phyloP scores from a whole-genome alignment of 2,797 vertebrate genomes.

The Brotula barbata region DNA sequence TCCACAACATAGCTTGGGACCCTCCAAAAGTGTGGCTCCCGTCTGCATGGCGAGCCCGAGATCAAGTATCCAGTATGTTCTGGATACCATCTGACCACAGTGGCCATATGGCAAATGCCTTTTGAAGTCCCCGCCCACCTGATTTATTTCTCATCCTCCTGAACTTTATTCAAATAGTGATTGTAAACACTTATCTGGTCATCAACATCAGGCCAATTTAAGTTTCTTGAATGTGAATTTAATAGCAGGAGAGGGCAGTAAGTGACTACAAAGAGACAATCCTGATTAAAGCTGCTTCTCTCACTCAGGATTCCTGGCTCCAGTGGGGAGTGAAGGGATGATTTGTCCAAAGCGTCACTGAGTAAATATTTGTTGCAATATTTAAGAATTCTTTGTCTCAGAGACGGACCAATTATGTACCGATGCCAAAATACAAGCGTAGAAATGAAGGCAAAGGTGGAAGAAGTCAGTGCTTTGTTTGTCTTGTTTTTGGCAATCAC shows the following conservation, averaged over 20 bases:
- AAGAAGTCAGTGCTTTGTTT: background rate
- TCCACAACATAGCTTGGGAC: background rate
- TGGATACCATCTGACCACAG: slow-evolving; percentile 45
- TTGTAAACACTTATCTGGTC: slow-evolving; percentile 46
- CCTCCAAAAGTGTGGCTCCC: slow-evolving; percentile 20
- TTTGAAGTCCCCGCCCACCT: slow-evolving; percentile 24
- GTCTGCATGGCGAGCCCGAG: background rate
- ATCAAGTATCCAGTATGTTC: slow-evolving; percentile 34
- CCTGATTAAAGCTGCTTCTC: slow-evolving; percentile 43
- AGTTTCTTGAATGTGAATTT: slow-evolving; percentile 60
- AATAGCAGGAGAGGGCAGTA: slow-evolving; percentile 34
- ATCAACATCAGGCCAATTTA: slow-evolving; percentile 54
- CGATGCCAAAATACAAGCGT: no score
- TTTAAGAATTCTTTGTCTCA: slow-evolving; percentile 25
- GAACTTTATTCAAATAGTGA: slow-evolving; percentile 39
- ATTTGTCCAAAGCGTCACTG: slow-evolving; percentile 32
- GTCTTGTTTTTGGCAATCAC: background rate
- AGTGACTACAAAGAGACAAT: slow-evolving; percentile 34
- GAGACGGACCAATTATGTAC: no score
- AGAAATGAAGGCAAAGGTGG: slow-evolving; percentile 14
- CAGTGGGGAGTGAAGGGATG: slow-evolving; percentile 8
- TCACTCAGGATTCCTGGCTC: slow-evolving; percentile 11
- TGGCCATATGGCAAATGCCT: slow-evolving; percentile 40
- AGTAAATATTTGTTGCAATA: slow-evolving; percentile 33
- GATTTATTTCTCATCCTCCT: slow-evolving; percentile 41